These are phyloP conservation scores for Drosophila saltans DNA, from an alignment of 1,140 invertebrate species.

Conservation along the genomic window DNA sequence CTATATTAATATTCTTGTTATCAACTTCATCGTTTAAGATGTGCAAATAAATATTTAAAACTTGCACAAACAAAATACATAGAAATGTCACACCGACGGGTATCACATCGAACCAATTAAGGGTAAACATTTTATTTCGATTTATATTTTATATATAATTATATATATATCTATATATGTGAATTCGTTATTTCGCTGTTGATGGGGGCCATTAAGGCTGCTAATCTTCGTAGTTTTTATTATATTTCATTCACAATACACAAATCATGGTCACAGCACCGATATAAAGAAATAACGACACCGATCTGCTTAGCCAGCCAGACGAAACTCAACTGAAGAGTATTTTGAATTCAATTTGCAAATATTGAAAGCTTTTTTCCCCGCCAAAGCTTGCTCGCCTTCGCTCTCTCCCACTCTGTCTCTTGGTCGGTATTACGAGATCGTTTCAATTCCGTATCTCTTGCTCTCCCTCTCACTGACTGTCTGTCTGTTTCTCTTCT, in stretches of 20 bases:
- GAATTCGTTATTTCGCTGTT: slow-evolving; percentile 23
- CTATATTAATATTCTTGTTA: slow-evolving; percentile 41
- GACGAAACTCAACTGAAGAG: slow-evolving; percentile 52
- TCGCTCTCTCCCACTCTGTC: neutral
- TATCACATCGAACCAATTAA: slow-evolving; percentile 73
- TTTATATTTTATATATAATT: slow-evolving; percentile 14
- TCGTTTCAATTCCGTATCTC: slow-evolving; percentile 12
- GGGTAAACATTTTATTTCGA: slow-evolving; percentile 50
- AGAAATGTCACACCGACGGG: slow-evolving; percentile 62
- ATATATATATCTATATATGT: slow-evolving; percentile 1
- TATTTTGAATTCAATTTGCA: slow-evolving; percentile 19
- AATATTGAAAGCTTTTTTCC: slow-evolving; percentile 43
- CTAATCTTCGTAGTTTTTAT: neutral
- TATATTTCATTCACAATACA: slow-evolving; percentile 16
- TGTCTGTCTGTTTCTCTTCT: neutral
- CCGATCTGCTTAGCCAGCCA: slow-evolving; percentile 43
- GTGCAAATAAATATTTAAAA: slow-evolving; percentile 69
- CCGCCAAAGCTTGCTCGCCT: slow-evolving; percentile 32
- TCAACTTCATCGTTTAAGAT: slow-evolving; percentile 45
- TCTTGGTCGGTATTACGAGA: neutral
- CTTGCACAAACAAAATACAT: slow-evolving; percentile 61
- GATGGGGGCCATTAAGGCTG: slow-evolving; percentile 12
- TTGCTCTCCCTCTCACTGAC: neutral
- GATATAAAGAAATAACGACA: slow-evolving; percentile 22
- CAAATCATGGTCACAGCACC: slow-evolving; percentile 26